phyloP scores from a whole-genome alignment of 1,140 invertebrate genomes.

The Oppia nitens region DNA sequence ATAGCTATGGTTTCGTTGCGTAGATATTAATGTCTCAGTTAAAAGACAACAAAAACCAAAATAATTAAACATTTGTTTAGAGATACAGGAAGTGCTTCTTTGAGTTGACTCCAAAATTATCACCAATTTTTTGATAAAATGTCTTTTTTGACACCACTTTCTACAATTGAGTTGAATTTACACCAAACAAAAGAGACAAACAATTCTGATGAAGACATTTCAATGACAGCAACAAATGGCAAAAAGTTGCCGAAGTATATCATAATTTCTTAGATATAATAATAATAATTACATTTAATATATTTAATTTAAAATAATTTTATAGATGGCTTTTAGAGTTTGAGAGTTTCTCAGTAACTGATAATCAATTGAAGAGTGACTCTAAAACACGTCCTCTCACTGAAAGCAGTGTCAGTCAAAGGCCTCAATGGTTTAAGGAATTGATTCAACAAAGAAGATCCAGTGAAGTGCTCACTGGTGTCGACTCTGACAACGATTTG shows the following conservation, averaged over 20 bases:
- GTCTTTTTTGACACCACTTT: background rate
- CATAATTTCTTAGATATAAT: no score
- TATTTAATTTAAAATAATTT: no score
- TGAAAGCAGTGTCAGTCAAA: slow-evolving; percentile 5
- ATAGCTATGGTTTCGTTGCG: no score
- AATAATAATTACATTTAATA: no score
- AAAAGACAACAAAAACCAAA: background rate
- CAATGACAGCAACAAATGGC: background rate
- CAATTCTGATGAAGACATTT: background rate
- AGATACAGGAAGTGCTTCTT: background rate
- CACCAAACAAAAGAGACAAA: background rate
- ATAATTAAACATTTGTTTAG: background rate
- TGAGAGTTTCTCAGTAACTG: slow-evolving; percentile 2
- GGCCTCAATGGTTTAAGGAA: slow-evolving; percentile 17
- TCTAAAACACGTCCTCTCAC: slow-evolving; percentile 8
- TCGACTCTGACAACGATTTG: background rate
- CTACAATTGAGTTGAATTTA: background rate
- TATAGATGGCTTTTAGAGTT: slow-evolving; percentile 13
- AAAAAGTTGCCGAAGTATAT: slow-evolving; percentile 10
- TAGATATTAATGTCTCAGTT: background rate
- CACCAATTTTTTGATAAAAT: background rate
- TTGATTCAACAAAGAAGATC: slow-evolving; percentile 5
- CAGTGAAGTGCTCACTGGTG: background rate
- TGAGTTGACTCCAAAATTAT: no score
- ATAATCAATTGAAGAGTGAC: background rate